These are phyloP conservation scores for Tychaedon coryphoeus DNA, from an alignment of 2,113 vertebrate genomes.

Conservation along the genomic window DNA sequence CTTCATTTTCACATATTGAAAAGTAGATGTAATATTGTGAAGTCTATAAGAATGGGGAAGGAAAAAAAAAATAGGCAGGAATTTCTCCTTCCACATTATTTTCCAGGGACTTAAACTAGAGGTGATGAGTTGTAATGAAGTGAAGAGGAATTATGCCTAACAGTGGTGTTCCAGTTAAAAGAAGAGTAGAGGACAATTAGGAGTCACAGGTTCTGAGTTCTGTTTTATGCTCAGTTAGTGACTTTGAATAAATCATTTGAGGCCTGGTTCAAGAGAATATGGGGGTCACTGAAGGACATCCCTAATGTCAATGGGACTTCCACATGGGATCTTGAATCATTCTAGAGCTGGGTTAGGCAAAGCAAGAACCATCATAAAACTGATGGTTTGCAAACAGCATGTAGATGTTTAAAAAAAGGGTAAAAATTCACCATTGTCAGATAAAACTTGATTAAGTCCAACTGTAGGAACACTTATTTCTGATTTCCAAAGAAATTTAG, in stretches of 20 bases:
- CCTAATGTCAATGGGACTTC: background rate
- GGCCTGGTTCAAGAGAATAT: background rate
- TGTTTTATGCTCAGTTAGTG: background rate
- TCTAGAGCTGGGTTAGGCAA: background rate
- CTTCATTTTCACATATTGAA: background rate
- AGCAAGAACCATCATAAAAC: background rate
- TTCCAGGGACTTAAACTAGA: background rate
- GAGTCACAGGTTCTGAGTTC: background rate
- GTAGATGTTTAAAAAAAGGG: background rate
- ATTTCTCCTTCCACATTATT: background rate
- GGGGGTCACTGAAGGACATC: background rate
- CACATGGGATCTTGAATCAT: background rate
- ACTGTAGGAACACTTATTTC: background rate
- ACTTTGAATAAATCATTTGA: background rate
- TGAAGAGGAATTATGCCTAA: background rate
- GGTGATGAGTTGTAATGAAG: background rate
- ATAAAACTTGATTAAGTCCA: background rate
- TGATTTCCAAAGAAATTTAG: background rate
- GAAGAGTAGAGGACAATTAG: background rate
- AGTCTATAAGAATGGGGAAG: accelerated
- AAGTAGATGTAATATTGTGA: background rate
- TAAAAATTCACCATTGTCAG: background rate
- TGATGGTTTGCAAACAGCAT: background rate
- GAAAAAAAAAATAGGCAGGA: accelerated
- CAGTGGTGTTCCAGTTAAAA: background rate